Base-by-base conservation (phyloP, 2,797 vertebrate species). In the Setipinna tenuifilis region DNA sequence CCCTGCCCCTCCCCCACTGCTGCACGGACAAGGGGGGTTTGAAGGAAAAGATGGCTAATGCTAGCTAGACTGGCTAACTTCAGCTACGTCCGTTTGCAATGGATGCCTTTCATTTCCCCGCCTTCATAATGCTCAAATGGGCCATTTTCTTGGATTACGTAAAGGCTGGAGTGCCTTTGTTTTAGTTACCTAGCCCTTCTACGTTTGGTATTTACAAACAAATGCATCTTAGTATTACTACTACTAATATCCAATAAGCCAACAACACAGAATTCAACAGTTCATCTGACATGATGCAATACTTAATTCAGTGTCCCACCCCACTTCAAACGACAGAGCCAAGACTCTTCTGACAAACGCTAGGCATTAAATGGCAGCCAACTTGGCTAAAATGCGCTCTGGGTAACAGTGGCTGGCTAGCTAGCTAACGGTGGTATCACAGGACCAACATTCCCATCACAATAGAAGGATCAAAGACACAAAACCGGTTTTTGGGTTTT, bases 31-130 rank as follows among this genome's bases (percentile, higher is more conserved):
- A 28, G 62, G 62, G 28, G 62, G 25, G 23, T 68, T 23, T 61
- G 21, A 61, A 6, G 68, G 28, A 19, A 19, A 75, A 16, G n/a
- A 65, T 11, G 21, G 65, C 65, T 75, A 75, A 19, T 19, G 68
- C 28, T 75, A 75, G 68, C 68, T 41, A 75, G 31, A 12, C 25
- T 71, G 11, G 65, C 68, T 75, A 75, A 75, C 68, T 19, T 75
- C 68, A 35, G 28, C 68, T 75, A 17, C 28, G 62, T 41, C 68
- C 28, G 68, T 75, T 75, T 19, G 14, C 3, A 75, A 75, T 16
- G 14, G 68, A 35, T 28, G 68, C 16, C 68, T 35, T 17, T 75
- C 10, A 25, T 65, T 41, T 75, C 28, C 28, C 68, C 68, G 28
- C 68, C 68, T 75, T 75, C 68, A 14, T 19, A 75, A 31, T 75